Base-by-base conservation (phyloP, 1,140 invertebrate species). In the Pantala flavescens region DNA sequence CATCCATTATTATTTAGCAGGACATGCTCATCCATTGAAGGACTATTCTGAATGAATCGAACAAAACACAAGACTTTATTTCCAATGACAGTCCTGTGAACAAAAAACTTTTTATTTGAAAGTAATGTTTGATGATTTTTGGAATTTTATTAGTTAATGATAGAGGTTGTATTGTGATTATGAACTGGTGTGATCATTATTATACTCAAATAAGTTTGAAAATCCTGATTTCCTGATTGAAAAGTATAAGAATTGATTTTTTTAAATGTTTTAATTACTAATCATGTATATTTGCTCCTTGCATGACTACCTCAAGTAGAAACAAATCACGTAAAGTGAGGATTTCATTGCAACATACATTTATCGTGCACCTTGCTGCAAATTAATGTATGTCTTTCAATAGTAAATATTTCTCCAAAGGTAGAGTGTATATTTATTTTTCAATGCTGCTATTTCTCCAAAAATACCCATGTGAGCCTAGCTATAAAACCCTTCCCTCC, bases 381-480 rank as follows among this genome's bases (percentile, higher is more conserved):
- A 63, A 63, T 63, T 21, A 63, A 63, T 63, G 49, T 63, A 63
- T 63, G 49, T 63, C 49, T 63, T 63, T 63, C 49, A 63, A 63
- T 63, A 63, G 49, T 63, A 63, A 63, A 63, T 63, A 63, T 63
- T 63, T 63, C 49, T 63, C 49, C 49, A 63, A 63, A 63, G 49
- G 49, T 63, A 63, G 49, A 63, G 49, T 63, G 49, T 63, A 63
- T 63, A 63, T 63, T 63, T 63, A 63, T 63, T 63, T n/a, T 63
- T 63, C 49, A 63, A 7, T 63, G 49, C 49, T 63, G n/a, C 49
- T 63, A 21, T 63, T 63, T 63, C 49, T 63, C 49, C 49, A 63
- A 16, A 19, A 19, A 16, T 63, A 63, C 49, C 49, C 49, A 63
- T 63, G 49, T 63, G 49, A 63, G 49, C 49, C n/a, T 63, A 21